phyloP scores from a whole-genome alignment of 2,888 invertebrate genomes.

The Dorcus hopei region DNA sequence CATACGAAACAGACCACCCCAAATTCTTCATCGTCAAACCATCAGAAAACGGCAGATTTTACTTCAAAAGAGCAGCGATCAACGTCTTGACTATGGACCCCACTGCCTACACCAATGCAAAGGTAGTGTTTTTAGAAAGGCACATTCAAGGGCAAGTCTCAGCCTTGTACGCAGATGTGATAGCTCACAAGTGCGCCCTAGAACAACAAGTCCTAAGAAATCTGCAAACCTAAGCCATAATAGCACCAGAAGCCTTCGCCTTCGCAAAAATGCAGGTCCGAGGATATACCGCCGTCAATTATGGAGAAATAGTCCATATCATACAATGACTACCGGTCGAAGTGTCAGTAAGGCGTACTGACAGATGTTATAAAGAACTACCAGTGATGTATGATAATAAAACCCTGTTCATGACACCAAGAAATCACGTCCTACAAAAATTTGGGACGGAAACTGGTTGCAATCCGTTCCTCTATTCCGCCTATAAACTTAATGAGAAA shows the following conservation, averaged over 20 bases:
- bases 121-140: conserved; percentile 15
- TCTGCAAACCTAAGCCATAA: conserved; percentile 10
- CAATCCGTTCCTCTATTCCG: no score
- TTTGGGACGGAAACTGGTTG: no score
- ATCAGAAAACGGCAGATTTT: conserved; percentile 3
- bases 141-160: conserved; percentile 11
- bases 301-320: conserved; percentile 19
- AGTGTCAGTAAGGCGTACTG: no score
- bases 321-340: no score
- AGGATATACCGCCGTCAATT: conserved; percentile 15
- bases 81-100: conserved; percentile 12
- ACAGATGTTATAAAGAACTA: no score
- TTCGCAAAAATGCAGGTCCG: conserved; percentile 15
- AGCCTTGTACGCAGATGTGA: conserved; percentile 10
- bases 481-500: no score
- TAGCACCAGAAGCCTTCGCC: conserved; percentile 17
- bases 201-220: conserved; percentile 16
- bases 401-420: no score
- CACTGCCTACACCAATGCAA: conserved; percentile 16
- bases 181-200: conserved; percentile 10
- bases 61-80: background rate
- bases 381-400: no score
- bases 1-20: conserved; percentile 2
- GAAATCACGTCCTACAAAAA: no score
- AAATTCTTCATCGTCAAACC: conserved; percentile 5